Evolutionary conservation across 2,797 vertebrate species (phyloP), one percentile per base, ranked within the genome.

Genomic region (Pseudochirops corinnae): DNA sequence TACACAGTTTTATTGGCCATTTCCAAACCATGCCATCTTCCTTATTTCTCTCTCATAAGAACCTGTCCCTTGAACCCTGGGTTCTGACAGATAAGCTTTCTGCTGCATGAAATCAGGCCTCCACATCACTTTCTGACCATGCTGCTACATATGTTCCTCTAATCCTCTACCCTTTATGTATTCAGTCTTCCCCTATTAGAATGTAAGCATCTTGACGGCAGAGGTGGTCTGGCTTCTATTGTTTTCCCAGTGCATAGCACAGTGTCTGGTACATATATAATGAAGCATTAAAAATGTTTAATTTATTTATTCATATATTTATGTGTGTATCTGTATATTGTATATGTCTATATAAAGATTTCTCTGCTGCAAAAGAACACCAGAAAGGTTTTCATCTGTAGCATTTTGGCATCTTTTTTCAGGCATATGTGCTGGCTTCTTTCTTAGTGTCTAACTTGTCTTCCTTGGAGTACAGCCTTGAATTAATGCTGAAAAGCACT

Each of bases 401-500:
- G 60, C 31, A 60, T 90, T 93, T 91, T 56, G 53, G 28, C 93
- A 95, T 31, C 11, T 93, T 92, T 39, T 91, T 52, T 46, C 91
- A 93, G 18, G 31, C 58, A 55, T 95, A 31, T 52, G 2, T 91
- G 14, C 91, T 95, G 52, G 5, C 12, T 24, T 14, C 74, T 55
- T 56, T 93, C 93, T 91, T 82, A n/a, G 56, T 55, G 12, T 90
- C 94, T 93, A 94, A 58, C 52, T 94, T 95, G 93, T 91, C 93
- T 94, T 74, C 52, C 18, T 53, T 94, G 5, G 60, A 91, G 62
- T 93, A 95, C 60, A 92, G 53, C 28, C 82, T 93, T 52, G 50
- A 95, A 87, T 94, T 62, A 62, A 62, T 62, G 60, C 60, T 62
- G 31, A 62, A 62, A 62, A 62, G 31, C 60, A 62, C 31, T 62